Percentiles rank a stretch among this genome's conserved stretches.
Conservation (phyloP, 2,888 invertebrate genomes). For the Tubulanus polymorphus region DNA sequence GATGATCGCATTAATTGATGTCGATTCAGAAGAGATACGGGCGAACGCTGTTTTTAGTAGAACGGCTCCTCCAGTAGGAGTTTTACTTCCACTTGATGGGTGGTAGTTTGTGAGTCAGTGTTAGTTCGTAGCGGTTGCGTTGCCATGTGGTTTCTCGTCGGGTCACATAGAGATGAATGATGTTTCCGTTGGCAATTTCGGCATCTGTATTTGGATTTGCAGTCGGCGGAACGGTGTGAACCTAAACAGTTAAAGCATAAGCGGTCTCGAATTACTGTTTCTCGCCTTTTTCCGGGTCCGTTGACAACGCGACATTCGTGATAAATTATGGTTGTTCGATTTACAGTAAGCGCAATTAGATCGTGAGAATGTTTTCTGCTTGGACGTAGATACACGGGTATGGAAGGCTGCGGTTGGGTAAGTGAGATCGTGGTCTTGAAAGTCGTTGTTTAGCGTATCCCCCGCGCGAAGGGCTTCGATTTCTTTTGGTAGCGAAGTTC, state of each 20-base stretch:
- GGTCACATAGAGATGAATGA: constrained; percentile 4
- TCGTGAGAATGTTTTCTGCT: too few species aligned
- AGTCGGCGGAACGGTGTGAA: constrained; percentile 4
- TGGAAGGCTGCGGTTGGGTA: too few species aligned
- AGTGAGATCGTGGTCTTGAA: too few species aligned
- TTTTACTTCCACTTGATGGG: too few species aligned
- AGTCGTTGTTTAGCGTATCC: too few species aligned
- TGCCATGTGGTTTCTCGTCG: neutral
- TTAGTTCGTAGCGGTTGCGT: neutral
- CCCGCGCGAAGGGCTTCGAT: too few species aligned
- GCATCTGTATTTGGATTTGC: constrained; percentile 6
- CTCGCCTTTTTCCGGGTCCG: neutral
- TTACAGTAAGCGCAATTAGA: too few species aligned
- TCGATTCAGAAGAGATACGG: neutral
- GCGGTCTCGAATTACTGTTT: neutral
- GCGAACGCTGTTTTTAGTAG: constrained; percentile 16
- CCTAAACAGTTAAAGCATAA: constrained; percentile 12
- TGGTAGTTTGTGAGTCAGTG: too few species aligned
- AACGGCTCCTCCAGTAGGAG: too few species aligned
- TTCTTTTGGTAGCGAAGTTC: neutral
- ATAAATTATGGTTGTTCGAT: too few species aligned
- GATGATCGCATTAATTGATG: constrained; percentile 7
- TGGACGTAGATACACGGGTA: too few species aligned
- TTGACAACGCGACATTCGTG: too few species aligned
- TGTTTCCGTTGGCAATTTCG: constrained; percentile 5